Evolutionary conservation across 1,140 invertebrate genomes (phyloP).

Genomic region (Apis cerana): DNA sequence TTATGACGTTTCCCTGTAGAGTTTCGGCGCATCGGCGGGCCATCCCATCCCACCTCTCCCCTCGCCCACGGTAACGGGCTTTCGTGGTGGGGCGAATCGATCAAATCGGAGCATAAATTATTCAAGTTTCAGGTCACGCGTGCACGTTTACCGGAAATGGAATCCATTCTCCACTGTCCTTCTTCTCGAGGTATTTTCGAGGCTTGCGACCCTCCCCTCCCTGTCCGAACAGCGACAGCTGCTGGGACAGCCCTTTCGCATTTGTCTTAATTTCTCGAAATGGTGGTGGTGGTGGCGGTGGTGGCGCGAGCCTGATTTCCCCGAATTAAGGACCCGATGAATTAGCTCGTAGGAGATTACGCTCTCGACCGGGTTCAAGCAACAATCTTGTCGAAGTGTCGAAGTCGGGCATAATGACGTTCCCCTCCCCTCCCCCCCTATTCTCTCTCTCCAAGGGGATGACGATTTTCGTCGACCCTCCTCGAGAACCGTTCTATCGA

Average conservation of each 20-base stretch:
- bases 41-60: neutral
- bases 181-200: conserved; percentile 32
- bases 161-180: conserved; percentile 36
- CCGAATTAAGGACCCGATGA: conserved; percentile 35
- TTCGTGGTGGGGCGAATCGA: conserved; percentile 17
- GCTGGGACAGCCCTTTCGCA: conserved; percentile 45
- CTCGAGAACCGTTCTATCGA: conserved; percentile 13
- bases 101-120: conserved; percentile 45
- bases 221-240: conserved; percentile 17
- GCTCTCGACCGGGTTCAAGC: conserved; percentile 15
- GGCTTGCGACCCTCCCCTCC: neutral
- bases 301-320: conserved; percentile 33
- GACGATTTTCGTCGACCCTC: conserved; percentile 12
- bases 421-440: no score
- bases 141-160: conserved; percentile 43
- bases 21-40: neutral
- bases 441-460: neutral
- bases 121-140: conserved; percentile 33
- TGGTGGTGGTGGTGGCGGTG: neutral
- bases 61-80: neutral
- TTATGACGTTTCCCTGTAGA: conserved; percentile 1
- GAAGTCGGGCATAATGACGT: conserved; percentile 34
- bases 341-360: conserved; percentile 42
- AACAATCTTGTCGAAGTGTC: conserved; percentile 2
- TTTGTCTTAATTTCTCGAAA: conserved; percentile 43